Conservation (phyloP, 2,797 vertebrate genomes). For the Pseudocheirus occidentalis region DNA sequence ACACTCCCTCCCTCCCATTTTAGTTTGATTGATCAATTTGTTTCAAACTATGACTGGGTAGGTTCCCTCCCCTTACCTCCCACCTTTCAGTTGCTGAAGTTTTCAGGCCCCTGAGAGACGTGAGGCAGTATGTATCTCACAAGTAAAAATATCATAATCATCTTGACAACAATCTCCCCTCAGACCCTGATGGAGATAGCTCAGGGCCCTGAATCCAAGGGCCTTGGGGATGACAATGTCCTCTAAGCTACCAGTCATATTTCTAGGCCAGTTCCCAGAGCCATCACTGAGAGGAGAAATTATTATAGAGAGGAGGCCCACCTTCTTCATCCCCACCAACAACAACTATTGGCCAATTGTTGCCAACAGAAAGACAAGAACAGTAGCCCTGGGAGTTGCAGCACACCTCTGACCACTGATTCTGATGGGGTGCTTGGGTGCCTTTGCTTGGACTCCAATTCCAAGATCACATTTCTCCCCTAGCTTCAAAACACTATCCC, state of each 20-base stretch:
- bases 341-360: neutral
- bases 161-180: neutral
- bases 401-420: neutral
- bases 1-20: neutral
- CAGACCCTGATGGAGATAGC: neutral
- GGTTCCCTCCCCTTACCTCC: too few species aligned
- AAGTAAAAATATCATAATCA: neutral
- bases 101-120: neutral
- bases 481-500: too few species aligned
- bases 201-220: neutral
- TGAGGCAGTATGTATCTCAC: neutral
- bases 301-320: neutral
- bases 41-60: neutral
- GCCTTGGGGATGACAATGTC: neutral
- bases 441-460: too few species aligned
- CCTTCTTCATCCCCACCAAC: neutral
- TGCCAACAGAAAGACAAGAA: neutral
- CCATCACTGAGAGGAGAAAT: neutral
- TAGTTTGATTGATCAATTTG: neutral
- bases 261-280: neutral
- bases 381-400: neutral
- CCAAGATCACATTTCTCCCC: too few species aligned
- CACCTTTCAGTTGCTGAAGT: neutral
- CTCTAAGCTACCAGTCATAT: neutral
- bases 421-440: too few species aligned